phyloP scores from a whole-genome alignment of 2,888 invertebrate species.

The Chymomyza caudatula region DNA sequence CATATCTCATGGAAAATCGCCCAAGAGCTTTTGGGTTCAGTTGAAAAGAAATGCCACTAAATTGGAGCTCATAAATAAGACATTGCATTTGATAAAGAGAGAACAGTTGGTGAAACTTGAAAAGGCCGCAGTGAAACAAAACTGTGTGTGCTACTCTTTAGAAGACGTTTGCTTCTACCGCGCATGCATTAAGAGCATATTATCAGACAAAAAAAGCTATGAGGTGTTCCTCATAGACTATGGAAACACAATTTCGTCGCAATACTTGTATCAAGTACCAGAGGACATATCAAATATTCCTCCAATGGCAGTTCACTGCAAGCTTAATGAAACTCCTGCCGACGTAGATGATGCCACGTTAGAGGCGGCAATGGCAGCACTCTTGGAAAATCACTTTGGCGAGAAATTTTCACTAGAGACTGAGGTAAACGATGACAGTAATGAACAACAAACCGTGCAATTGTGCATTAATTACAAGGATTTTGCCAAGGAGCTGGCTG shows the following conservation, averaged over 20 bases:
- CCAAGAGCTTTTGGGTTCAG: conserved; percentile 86
- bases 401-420: conserved; percentile 82
- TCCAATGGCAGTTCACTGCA: conserved; percentile 66
- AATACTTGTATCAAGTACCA: conserved; percentile 81
- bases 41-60: conserved; percentile 78
- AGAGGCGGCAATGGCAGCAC: conserved; percentile 73
- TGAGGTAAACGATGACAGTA: conserved; percentile 73
- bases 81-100: conserved; percentile 62
- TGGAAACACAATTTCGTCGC: conserved; percentile 81
- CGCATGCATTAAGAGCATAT: conserved; percentile 82
- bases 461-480: conserved; percentile 81
- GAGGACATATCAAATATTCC: conserved; percentile 79
- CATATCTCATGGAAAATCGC: conserved; percentile 83
- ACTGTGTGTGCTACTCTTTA: conserved; percentile 52
- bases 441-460: conserved; percentile 81
- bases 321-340: conserved; percentile 56
- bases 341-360: conserved; percentile 51
- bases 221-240: conserved; percentile 86
- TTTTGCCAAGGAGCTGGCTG: conserved; percentile 78
- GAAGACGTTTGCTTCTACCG: conserved; percentile 93
- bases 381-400: conserved; percentile 80
- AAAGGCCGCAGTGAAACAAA: conserved; percentile 18
- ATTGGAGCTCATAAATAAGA: conserved; percentile 64
- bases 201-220: conserved; percentile 84
- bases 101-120: conserved; percentile 29